phyloP scores from a whole-genome alignment of 2,113 vertebrate species.

The Heteronetta atricapilla region DNA sequence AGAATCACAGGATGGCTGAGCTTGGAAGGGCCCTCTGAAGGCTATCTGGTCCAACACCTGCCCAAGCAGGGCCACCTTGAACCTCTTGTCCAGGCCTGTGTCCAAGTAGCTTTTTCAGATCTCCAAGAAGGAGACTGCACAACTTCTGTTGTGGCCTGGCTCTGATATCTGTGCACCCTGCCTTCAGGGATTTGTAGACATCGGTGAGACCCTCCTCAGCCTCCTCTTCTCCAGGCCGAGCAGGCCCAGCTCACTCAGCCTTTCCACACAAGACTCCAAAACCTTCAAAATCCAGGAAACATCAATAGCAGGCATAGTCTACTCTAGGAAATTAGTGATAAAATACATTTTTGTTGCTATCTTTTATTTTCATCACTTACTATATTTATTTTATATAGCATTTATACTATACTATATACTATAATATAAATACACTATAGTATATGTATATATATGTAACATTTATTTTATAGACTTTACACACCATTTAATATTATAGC shows the following conservation, averaged over 20 bases:
- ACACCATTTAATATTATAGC: background rate
- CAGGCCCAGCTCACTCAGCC: background rate
- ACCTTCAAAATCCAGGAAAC: background rate
- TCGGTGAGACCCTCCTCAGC: background rate
- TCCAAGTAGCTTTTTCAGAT: background rate
- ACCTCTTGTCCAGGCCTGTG: background rate
- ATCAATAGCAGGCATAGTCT: background rate
- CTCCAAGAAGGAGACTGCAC: background rate
- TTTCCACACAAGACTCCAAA: background rate
- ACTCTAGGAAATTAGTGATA: background rate
- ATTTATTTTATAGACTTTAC: background rate
- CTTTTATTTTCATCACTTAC: background rate
- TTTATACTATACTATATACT: no score
- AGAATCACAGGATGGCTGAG: background rate
- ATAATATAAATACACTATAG: no score
- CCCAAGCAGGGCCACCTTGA: background rate
- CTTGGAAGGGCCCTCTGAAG: background rate
- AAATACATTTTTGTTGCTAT: fast-evolving
- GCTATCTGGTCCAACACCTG: background rate
- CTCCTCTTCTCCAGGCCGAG: background rate
- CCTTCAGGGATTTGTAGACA: background rate
- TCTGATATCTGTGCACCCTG: background rate
- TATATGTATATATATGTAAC: no score
- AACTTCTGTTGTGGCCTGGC: background rate
- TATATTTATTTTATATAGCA: background rate